phyloP scores from a whole-genome alignment of 2,797 vertebrate genomes.

The Columba guinea region DNA sequence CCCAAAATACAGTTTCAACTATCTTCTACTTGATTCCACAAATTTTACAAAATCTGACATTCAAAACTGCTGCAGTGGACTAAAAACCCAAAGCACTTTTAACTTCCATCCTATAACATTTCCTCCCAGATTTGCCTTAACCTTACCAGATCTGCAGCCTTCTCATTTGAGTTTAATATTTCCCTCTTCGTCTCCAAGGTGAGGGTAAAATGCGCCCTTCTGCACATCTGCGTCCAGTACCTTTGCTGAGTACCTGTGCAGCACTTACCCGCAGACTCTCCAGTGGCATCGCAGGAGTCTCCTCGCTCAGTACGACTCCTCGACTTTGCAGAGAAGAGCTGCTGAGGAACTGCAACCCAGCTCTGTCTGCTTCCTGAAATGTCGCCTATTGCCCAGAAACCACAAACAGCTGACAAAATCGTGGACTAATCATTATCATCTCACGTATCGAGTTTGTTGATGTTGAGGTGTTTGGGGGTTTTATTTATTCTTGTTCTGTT shows the following conservation, averaged over 20 bases:
- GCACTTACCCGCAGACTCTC: not conserved
- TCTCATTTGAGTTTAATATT: not conserved
- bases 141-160: not conserved
- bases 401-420: slow-evolving; percentile 4
- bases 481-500: not conserved
- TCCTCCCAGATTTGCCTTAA: not conserved
- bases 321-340: not conserved
- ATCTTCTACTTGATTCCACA: not conserved
- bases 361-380: slow-evolving; percentile 24
- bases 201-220: not conserved
- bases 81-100: not conserved
- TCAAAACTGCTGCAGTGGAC: not conserved
- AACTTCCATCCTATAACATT: not conserved
- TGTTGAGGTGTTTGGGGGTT: not conserved
- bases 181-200: not conserved
- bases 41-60: not conserved
- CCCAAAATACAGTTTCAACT: not conserved
- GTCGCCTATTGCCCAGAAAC: slow-evolving; percentile 14
- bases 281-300: not conserved
- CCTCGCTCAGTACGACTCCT: rapidly evolving
- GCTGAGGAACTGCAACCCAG: not conserved
- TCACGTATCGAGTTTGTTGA: no score
- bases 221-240: not conserved
- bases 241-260: not conserved
- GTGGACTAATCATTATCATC: not conserved